These are phyloP conservation scores for Eclectus roratus DNA, from an alignment of 2,113 vertebrate species.

Conservation along the genomic window DNA sequence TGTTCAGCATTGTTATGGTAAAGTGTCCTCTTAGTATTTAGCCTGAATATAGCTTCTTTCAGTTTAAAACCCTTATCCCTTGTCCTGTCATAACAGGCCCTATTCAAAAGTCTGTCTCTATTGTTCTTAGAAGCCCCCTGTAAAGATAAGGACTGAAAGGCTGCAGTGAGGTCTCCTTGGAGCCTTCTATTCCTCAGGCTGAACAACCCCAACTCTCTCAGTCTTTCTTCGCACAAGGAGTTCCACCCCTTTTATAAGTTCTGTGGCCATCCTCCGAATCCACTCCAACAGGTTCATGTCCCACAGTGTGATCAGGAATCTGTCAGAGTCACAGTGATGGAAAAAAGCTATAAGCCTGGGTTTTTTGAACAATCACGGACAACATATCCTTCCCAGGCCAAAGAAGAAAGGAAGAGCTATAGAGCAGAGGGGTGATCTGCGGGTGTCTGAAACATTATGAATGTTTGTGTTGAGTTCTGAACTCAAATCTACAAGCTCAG, in stretches of 20 bases:
- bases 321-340: background rate
- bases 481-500: background rate
- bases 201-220: background rate
- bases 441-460: accelerated
- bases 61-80: background rate
- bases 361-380: background rate
- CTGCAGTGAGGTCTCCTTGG: accelerated
- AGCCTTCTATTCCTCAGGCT: background rate
- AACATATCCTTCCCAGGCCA: background rate
- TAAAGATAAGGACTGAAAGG: background rate
- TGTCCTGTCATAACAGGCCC: accelerated
- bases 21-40: background rate
- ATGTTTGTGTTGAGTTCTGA: background rate
- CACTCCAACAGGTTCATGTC: accelerated
- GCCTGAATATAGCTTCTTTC: background rate
- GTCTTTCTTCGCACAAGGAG: accelerated
- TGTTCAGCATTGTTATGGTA: accelerated
- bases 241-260: accelerated
- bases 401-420: background rate
- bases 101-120: background rate
- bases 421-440: background rate
- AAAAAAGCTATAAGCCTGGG: background rate
- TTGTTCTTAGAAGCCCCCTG: background rate
- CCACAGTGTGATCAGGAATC: background rate
- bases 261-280: background rate